phyloP scores from a whole-genome alignment of 53 echinoderm and acorn worm species.

The Henricia sp. region DNA sequence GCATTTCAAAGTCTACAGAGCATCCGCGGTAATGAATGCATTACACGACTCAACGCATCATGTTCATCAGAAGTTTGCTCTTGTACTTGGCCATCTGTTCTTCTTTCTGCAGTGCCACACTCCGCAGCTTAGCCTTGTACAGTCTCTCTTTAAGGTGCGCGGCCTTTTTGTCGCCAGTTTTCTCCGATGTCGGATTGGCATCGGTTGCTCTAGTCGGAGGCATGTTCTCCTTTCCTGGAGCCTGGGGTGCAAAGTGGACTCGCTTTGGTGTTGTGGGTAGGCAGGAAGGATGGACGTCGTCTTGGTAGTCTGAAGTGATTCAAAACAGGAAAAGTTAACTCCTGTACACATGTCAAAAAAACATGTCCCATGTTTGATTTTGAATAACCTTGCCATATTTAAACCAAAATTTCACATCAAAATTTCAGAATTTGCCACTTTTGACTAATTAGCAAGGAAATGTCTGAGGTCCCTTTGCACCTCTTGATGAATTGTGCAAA shows the following conservation, averaged over 20 bases:
- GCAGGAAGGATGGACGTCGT: constrained; percentile 73
- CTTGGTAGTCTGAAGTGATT: constrained; percentile 68
- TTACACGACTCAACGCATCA: constrained; percentile 71
- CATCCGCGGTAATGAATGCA: too few species aligned
- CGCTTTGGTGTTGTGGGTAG: constrained; percentile 40
- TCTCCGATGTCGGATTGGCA: constrained; percentile 5
- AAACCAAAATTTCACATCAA: too few species aligned
- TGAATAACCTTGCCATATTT: too few species aligned
- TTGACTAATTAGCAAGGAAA: too few species aligned
- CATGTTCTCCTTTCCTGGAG: constrained; percentile 85
- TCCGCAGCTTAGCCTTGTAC: constrained; percentile 87
- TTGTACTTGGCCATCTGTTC: constrained; percentile 82
- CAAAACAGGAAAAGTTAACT: not conserved
- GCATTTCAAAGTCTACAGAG: too few species aligned
- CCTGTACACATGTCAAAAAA: too few species aligned
- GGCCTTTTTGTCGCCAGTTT: constrained; percentile 28
- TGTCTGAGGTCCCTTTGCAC: too few species aligned
- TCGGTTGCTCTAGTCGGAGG: constrained; percentile 13
- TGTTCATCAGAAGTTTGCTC: constrained; percentile 88
- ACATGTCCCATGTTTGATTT: too few species aligned
- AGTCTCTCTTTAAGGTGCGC: constrained; percentile 84
- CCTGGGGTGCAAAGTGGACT: constrained; percentile 75
- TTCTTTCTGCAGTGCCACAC: constrained; percentile 73
- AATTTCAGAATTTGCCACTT: too few species aligned
- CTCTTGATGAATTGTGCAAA: too few species aligned